phyloP scores from a whole-genome alignment of 2,888 invertebrate species.

The Drosophila recens region DNA sequence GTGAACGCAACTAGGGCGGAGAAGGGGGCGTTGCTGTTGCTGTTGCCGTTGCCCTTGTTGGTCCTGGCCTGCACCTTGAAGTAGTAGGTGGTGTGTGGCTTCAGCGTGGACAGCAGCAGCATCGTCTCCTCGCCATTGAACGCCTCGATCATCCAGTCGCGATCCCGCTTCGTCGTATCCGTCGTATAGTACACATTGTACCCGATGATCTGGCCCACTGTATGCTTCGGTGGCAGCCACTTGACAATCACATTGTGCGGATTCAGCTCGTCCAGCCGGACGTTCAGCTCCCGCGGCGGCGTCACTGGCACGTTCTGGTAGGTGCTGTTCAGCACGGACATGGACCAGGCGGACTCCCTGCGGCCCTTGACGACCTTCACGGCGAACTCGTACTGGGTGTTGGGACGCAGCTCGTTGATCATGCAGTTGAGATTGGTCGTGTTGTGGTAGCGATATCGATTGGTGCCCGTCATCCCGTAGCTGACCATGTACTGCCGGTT shows the following conservation, averaged over 20 bases:
- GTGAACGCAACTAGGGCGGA: slow-evolving; percentile 91
- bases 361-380: slow-evolving; percentile 94
- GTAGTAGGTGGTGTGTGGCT: slow-evolving; percentile 94
- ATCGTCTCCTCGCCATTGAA: slow-evolving; percentile 94
- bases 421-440: slow-evolving; percentile 96
- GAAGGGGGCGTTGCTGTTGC: slow-evolving; percentile 92
- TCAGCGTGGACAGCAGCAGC: slow-evolving; percentile 91
- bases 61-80: slow-evolving; percentile 98
- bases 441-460: slow-evolving; percentile 91
- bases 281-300: slow-evolving; percentile 94
- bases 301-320: slow-evolving; percentile 91
- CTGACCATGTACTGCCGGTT: slow-evolving; percentile 94
- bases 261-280: slow-evolving; percentile 87
- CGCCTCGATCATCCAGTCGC: slow-evolving; percentile 94
- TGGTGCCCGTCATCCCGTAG: slow-evolving; percentile 89
- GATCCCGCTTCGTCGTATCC: slow-evolving; percentile 90
- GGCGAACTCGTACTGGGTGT: slow-evolving; percentile 96
- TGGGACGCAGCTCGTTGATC: slow-evolving; percentile 94
- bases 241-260: slow-evolving; percentile 91
- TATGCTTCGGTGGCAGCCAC: slow-evolving; percentile 95
- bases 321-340: slow-evolving; percentile 96
- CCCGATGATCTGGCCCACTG: slow-evolving; percentile 94
- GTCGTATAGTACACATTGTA: slow-evolving; percentile 97
- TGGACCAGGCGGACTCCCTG: slow-evolving; percentile 96
- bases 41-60: slow-evolving; percentile 90